Conservation (phyloP, 2,888 invertebrate species). For the Pollenia angustigena region DNA sequence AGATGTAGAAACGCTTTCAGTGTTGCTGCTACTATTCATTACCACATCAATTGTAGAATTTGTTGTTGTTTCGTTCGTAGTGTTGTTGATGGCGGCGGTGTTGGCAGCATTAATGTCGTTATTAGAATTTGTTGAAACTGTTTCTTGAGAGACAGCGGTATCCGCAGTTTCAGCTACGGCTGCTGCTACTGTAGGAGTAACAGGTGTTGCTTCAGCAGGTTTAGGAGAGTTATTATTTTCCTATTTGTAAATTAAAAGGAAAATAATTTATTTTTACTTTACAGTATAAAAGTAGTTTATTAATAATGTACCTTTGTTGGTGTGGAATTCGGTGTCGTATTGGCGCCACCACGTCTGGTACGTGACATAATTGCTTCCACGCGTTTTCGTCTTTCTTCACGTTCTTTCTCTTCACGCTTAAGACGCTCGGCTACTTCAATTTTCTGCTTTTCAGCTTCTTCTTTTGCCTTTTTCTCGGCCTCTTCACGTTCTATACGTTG, state of each 20-base stretch:
- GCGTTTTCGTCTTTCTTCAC: conserved; percentile 93
- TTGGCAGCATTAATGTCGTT: conserved; percentile 42
- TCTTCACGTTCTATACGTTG: conserved; percentile 89
- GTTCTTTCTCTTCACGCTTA: conserved; percentile 94
- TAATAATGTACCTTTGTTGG: conserved; percentile 80
- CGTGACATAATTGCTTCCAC: conserved; percentile 97
- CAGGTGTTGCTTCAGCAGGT: conserved; percentile 53
- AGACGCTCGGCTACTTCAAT: conserved; percentile 93
- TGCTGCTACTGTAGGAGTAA: conserved; percentile 63
- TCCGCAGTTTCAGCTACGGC: conserved; percentile 29
- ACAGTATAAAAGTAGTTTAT: neutral
- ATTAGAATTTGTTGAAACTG: conserved; percentile 60
- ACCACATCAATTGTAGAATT: conserved; percentile 47
- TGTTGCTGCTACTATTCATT: conserved; percentile 68
- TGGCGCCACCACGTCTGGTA: conserved; percentile 86
- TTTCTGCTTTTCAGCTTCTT: conserved; percentile 93
- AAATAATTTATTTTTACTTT: neutral
- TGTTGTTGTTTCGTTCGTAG: conserved; percentile 67
- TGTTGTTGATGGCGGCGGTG: conserved; percentile 55
- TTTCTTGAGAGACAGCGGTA: conserved; percentile 47
- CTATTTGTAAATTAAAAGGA: conserved; percentile 34
- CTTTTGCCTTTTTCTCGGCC: conserved; percentile 91
- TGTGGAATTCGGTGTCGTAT: conserved; percentile 80
- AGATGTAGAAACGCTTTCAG: conserved; percentile 76
- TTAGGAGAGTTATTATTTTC: conserved; percentile 73